Conservation (phyloP, 2,113 vertebrate species). For the Climacteris rufus region DNA sequence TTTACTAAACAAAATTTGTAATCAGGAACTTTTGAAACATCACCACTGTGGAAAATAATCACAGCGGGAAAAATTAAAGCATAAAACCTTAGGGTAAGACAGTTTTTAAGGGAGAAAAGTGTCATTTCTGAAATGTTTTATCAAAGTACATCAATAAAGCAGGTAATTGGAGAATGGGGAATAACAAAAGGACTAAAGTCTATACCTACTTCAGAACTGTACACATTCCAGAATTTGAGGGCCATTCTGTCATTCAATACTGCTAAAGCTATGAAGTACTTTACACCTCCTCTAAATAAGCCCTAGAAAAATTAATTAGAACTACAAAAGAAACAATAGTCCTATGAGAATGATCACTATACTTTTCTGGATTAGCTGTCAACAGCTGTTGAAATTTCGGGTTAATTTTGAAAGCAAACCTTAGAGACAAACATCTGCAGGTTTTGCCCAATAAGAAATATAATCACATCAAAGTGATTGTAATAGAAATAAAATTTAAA, state of each 20-base stretch:
- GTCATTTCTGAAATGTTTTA: neutral
- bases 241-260: neutral
- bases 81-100: neutral
- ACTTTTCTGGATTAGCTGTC: neutral
- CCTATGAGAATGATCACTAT: neutral
- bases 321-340: neutral
- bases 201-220: neutral
- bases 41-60: neutral
- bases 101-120: neutral
- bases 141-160: neutral
- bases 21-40: neutral
- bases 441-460: neutral
- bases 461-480: neutral
- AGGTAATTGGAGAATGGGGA: neutral
- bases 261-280: neutral
- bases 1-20: neutral
- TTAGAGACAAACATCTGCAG: neutral
- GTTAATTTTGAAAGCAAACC: neutral
- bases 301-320: neutral
- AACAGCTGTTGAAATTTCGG: neutral
- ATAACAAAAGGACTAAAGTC: neutral
- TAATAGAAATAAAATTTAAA: neutral
- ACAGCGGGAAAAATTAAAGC: neutral
- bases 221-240: neutral
- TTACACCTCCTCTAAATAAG: neutral